These are phyloP conservation scores for Darevskia nairensis DNA, from an alignment of 2,797 vertebrate species.

Conservation along the genomic window DNA sequence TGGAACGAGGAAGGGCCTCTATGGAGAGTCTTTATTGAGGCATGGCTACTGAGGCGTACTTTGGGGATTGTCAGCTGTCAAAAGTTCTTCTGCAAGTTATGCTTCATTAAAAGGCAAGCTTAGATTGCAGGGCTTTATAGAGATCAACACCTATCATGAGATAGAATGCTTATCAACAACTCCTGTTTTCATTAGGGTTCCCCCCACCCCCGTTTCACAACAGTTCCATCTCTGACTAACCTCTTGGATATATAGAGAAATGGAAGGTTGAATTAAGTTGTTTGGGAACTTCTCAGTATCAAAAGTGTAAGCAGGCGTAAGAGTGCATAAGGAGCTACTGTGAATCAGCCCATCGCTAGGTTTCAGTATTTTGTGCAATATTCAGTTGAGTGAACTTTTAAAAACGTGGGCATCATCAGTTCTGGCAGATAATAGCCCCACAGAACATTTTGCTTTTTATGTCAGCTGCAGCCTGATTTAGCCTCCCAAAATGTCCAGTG, in stretches of 20 bases:
- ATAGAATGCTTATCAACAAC: neutral
- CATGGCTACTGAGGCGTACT: neutral
- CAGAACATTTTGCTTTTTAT: slow-evolving; percentile 2
- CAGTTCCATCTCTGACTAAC: neutral
- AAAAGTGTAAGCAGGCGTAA: neutral
- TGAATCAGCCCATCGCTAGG: neutral
- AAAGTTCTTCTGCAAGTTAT: neutral
- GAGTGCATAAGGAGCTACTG: neutral
- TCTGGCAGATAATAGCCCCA: neutral
- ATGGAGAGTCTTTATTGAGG: neutral
- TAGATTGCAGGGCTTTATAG: neutral
- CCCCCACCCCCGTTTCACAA: neutral
- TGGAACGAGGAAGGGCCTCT: neutral
- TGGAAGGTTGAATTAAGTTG: neutral
- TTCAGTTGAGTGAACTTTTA: slow-evolving; percentile 2
- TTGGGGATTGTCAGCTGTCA: neutral
- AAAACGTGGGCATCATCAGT: neutral
- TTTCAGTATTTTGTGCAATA: neutral
- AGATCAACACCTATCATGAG: neutral
- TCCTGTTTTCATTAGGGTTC: neutral
- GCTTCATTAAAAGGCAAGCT: neutral
- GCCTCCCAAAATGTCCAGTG: neutral
- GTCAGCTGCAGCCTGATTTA: neutral
- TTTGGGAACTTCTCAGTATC: neutral
- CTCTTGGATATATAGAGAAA: neutral